A percentile compares a stretch with the other conserved stretches of the same genome.
These are phyloP conservation scores for Rhagonycha lutea DNA, from an alignment of 2,888 invertebrate genomes.

Conservation along the genomic window DNA sequence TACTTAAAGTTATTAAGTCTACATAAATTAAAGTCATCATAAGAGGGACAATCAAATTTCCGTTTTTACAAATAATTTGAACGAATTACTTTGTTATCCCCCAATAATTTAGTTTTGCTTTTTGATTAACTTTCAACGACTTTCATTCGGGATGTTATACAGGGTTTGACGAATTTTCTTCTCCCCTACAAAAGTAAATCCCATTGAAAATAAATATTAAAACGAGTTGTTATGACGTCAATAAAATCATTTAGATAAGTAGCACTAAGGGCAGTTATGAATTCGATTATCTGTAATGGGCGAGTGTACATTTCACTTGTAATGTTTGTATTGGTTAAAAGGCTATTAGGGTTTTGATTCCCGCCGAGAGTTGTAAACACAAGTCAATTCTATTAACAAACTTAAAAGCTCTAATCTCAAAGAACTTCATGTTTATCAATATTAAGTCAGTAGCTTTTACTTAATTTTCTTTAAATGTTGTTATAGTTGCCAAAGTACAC, in stretches of 20 bases:
- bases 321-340: slow-evolving; percentile 47
- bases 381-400: slow-evolving; percentile 32
- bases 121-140: background rate
- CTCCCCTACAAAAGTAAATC: background rate
- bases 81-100: background rate
- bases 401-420: slow-evolving; percentile 33
- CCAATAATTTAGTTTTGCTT: background rate
- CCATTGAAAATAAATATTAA: background rate
- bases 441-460: slow-evolving; percentile 29
- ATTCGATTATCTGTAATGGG: slow-evolving; percentile 38
- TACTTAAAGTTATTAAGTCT: slow-evolving; percentile 25
- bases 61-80: slow-evolving; percentile 42
- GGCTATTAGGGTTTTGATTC: slow-evolving; percentile 45
- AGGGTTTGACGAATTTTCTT: background rate
- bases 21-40: slow-evolving; percentile 26
- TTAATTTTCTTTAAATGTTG: slow-evolving; percentile 10
- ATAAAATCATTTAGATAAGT: slow-evolving; percentile 16
- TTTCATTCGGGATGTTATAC: too few relatives aligned
- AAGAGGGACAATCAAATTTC: slow-evolving; percentile 46
- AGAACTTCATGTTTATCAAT: slow-evolving; percentile 33
- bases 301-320: slow-evolving; percentile 42
- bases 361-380: slow-evolving; percentile 39
- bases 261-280: slow-evolving; percentile 16
- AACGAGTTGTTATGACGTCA: background rate
- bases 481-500: slow-evolving; percentile 27